Percentiles rank a stretch among this genome's conserved stretches.
These are phyloP conservation scores for Corydoras maculifer DNA, from an alignment of 2,113 vertebrate species.

Conservation along the genomic window DNA sequence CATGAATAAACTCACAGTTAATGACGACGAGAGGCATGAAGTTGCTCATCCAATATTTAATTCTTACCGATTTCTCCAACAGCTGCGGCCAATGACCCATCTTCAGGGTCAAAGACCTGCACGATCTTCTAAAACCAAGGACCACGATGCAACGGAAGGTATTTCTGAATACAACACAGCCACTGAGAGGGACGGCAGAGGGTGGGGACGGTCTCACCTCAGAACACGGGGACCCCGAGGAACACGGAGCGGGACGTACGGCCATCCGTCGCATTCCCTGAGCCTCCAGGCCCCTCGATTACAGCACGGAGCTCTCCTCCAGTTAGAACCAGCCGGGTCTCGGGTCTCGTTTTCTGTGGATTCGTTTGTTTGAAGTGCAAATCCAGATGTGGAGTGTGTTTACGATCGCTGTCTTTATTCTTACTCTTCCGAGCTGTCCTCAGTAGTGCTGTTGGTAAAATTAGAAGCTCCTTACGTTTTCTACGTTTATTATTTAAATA, in stretches of 20 bases:
- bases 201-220: slow-evolving; percentile 2
- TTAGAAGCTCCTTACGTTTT: too few species aligned
- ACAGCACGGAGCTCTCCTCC: too few species aligned
- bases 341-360: neutral
- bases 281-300: too few species aligned
- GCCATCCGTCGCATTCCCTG: neutral
- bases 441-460: neutral
- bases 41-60: too few species aligned
- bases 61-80: slow-evolving; percentile 27
- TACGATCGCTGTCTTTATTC: neutral
- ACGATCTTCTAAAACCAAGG: slow-evolving; percentile 54
- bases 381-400: slow-evolving; percentile 2
- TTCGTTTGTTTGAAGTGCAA: neutral
- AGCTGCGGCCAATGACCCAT: slow-evolving; percentile 20
- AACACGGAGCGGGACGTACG: slow-evolving; percentile 9
- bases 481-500: too few species aligned
- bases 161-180: slow-evolving; percentile 12
- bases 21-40: too few species aligned
- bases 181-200: slow-evolving; percentile 21
- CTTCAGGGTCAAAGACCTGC: slow-evolving; percentile 65
- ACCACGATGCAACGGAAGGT: slow-evolving; percentile 5
- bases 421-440: neutral
- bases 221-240: slow-evolving; percentile 13
- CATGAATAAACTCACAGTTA: too few species aligned
- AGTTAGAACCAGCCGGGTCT: too few species aligned